A percentile compares a stretch with the other conserved stretches of the same genome.
Evolutionary conservation across 2,888 invertebrate genomes (phyloP).

Genomic region (Halictus quadricinctus): DNA sequence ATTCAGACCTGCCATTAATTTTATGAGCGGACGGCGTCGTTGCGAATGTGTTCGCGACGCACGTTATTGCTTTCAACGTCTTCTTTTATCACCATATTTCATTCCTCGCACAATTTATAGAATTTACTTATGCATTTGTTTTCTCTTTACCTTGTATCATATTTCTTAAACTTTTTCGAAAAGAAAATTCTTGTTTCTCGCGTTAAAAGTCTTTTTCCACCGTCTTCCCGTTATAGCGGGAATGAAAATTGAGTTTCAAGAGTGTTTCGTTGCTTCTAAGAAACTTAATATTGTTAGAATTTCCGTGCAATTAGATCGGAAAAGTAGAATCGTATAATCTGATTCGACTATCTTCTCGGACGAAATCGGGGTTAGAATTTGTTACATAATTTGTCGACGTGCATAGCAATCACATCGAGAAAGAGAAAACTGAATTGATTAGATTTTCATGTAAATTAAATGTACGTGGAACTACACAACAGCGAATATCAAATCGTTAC

Average conservation of each 20-base stretch:
- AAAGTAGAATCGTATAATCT: neutral
- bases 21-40: neutral
- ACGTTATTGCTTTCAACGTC: neutral
- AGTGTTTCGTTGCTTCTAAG: neutral
- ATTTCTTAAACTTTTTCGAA: neutral
- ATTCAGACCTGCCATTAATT: neutral
- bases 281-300: neutral
- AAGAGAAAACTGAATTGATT: constrained; percentile 5
- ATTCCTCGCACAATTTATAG: neutral
- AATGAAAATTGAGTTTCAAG: neutral
- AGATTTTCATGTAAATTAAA: constrained; percentile 6
- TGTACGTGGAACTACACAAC: neutral
- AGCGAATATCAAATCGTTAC: neutral
- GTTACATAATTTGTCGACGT: neutral
- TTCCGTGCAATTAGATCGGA: neutral
- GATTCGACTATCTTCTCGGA: neutral
- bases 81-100: neutral
- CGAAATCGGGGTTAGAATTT: neutral
- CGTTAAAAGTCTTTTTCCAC: neutral
- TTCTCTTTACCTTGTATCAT: neutral
- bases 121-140: neutral
- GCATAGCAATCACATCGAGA: neutral
- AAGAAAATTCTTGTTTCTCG: neutral
- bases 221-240: neutral
- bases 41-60: neutral